A percentile compares a stretch with the other conserved stretches of the same genome.
phyloP scores from a whole-genome alignment of 2,797 vertebrate species.

The Enteromius unitaeniatus region DNA sequence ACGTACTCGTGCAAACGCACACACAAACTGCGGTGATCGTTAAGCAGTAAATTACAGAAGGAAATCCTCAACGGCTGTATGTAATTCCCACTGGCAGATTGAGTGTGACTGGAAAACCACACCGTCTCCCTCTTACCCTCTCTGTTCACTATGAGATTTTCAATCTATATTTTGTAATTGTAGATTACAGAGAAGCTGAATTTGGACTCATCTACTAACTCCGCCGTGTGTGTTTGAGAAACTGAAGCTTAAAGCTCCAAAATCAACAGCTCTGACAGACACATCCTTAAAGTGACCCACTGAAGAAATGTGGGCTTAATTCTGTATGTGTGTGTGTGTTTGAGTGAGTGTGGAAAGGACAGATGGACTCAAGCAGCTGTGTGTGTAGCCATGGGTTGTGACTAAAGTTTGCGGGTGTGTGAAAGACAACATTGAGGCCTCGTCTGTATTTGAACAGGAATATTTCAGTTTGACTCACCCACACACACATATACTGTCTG shows the following conservation, averaged over 20 bases:
- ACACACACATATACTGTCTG: conserved; percentile 50
- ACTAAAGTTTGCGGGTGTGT: conserved; percentile 80
- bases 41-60: conserved; percentile 57
- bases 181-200: conserved; percentile 22
- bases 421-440: conserved; percentile 84
- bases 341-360: conserved; percentile 68
- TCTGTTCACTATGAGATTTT: conserved; percentile 21
- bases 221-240: conserved; percentile 29
- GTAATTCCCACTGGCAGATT: conserved; percentile 58
- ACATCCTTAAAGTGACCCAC: conserved; percentile 45
- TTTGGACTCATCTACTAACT: conserved; percentile 13
- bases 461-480: conserved; percentile 73
- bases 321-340: conserved; percentile 43
- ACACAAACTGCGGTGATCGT: conserved; percentile 44
- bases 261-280: conserved; percentile 40
- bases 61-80: conserved; percentile 57
- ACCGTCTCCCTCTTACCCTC: conserved; percentile 31
- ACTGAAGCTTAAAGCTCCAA: conserved; percentile 23
- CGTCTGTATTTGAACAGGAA: conserved; percentile 83
- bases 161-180: conserved; percentile 35
- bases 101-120: conserved; percentile 52
- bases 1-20: conserved; percentile 35
- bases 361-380: conserved; percentile 83
- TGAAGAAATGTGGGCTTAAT: conserved; percentile 30
- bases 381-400: conserved; percentile 81